These are phyloP conservation scores for Drosophila acutilabella DNA, from an alignment of 2,888 invertebrate genomes.

Conservation along the genomic window DNA sequence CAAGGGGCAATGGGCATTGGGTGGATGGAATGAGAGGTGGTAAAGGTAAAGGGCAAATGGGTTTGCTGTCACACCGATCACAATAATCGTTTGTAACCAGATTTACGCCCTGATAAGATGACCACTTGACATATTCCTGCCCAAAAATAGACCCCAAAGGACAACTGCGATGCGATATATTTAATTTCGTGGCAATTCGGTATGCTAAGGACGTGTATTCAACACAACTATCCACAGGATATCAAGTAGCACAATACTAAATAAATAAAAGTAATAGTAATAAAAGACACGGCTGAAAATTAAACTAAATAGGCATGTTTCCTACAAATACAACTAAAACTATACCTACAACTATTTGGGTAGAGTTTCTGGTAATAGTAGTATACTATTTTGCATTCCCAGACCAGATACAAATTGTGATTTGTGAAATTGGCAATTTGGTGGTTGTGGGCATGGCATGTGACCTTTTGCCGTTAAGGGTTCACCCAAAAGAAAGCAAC, in stretches of 20 bases:
- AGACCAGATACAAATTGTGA: conserved; percentile 53
- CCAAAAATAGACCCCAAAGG: conserved; percentile 28
- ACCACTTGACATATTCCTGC: conserved; percentile 44
- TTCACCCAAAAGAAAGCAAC: conserved; percentile 45
- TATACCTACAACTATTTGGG: neutral
- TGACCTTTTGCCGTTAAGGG: conserved; percentile 51
- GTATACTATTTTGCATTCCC: conserved; percentile 14
- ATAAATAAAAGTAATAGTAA: neutral
- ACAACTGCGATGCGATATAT: conserved; percentile 5
- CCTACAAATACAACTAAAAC: no score
- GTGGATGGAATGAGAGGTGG: no score
- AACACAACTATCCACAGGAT: neutral
- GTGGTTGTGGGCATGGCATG: conserved; percentile 50
- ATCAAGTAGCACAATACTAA: neutral
- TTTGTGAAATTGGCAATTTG: conserved; percentile 53
- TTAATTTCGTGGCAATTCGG: conserved; percentile 1
- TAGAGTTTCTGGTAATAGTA: neutral
- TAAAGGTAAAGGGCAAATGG: conserved; percentile 40
- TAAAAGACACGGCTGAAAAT: conserved; percentile 2
- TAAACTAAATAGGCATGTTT: conserved; percentile 5
- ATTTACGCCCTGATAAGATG: conserved; percentile 43
- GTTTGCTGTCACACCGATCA: conserved; percentile 58
- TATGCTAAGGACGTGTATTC: neutral
- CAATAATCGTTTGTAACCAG: conserved; percentile 64
- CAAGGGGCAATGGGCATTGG: no score